phyloP scores from a whole-genome alignment of 2,113 vertebrate genomes.

The Albula goreensis region DNA sequence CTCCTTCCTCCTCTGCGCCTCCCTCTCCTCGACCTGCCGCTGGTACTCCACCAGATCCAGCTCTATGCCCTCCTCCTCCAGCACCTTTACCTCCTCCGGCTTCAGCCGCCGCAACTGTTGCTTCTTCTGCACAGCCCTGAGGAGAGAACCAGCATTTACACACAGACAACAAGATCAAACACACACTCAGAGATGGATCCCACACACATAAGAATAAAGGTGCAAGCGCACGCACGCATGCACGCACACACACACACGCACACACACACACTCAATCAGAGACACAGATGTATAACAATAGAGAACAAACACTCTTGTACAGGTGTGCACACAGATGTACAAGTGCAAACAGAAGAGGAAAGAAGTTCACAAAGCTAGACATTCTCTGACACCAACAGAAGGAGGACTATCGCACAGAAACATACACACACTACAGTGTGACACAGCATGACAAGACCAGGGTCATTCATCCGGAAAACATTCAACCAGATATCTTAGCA shows the following conservation, averaged over 20 bases:
- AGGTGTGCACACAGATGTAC: no score
- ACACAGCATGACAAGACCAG: no score
- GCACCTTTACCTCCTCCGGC: constrained; percentile 84
- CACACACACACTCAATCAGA: neutral
- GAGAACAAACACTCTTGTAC: no score
- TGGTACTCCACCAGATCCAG: constrained; percentile 75
- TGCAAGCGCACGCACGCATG: neutral
- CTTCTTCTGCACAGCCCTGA: constrained; percentile 85
- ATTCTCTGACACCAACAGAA: no score
- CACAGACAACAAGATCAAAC: neutral
- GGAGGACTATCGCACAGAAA: no score
- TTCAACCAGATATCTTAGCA: no score
- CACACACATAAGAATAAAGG: no score
- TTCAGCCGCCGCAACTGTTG: constrained; percentile 85
- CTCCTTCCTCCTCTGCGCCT: constrained; percentile 69
- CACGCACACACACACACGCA: neutral
- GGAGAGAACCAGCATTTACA: constrained; percentile 17
- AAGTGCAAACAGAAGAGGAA: no score
- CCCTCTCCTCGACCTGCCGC: constrained; percentile 70
- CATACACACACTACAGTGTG: no score
- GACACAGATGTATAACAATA: neutral
- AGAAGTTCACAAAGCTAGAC: no score
- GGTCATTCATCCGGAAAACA: no score
- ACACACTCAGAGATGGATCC: neutral
- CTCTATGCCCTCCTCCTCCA: constrained; percentile 75